Conservation (phyloP, 2,113 vertebrate species). For the Peromyscus maniculatus region DNA sequence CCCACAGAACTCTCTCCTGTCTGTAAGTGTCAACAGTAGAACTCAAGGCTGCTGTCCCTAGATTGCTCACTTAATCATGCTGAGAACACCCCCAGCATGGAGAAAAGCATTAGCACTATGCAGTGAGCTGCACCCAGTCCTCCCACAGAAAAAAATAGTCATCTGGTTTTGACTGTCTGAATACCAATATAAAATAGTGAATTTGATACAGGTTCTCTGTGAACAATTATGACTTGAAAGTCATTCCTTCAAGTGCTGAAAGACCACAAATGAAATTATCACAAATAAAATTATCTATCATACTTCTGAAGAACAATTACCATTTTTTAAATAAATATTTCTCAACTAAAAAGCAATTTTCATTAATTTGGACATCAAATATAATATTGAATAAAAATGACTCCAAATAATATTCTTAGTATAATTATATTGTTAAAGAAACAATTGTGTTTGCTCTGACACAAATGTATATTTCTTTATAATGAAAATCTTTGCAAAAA, state of each 20-base stretch:
- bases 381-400: background rate
- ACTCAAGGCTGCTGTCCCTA: background rate
- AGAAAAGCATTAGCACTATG: background rate
- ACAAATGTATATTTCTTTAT: background rate
- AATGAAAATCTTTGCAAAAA: constrained; percentile 59
- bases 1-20: background rate
- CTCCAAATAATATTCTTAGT: constrained; percentile 10
- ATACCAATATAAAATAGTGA: background rate
- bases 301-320: background rate
- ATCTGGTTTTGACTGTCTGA: background rate
- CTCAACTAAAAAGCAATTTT: constrained; percentile 58
- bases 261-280: constrained; percentile 41
- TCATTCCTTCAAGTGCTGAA: constrained; percentile 9
- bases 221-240: background rate
- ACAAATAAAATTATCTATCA: constrained; percentile 42
- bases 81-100: background rate
- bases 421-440: constrained; percentile 65
- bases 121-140: background rate
- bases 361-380: constrained; percentile 61
- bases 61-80: background rate
- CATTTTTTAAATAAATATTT: constrained; percentile 20
- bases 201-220: background rate
- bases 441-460: background rate
- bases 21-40: background rate
- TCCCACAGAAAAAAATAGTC: background rate